Base-by-base conservation (phyloP, 2,797 vertebrate genomes). In the Paguma larvata region DNA sequence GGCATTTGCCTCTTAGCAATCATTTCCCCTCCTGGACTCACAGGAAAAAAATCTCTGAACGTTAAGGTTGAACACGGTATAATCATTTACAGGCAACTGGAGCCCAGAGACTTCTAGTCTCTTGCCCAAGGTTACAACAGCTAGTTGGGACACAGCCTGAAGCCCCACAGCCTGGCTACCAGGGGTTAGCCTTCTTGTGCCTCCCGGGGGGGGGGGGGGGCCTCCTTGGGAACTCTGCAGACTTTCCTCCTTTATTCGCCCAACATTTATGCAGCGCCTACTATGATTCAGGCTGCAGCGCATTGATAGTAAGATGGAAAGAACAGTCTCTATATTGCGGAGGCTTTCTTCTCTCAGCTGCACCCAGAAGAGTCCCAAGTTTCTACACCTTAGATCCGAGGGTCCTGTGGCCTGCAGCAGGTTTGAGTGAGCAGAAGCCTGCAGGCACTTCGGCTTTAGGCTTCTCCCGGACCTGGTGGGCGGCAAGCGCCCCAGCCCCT, bases 321-420 rank as follows among this genome's bases (percentile, higher is more conserved):
- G 72, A 48, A 75, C 44, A 34, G 51, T 25, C n/a, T 25, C n/a
- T 89, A 41, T 25, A 65, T 59, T 56, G 34, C 21, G 65, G 38
- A 92, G 34, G 65, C 41, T 95, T 87, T 91, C 51, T 94, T 38
- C 85, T 94, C 16, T 70, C 67, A 73, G 32, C 68, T 48, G 89
- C 10, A 2, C 53, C 56, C 48, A 48, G 18, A 25, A 84, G 25
- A 82, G 30, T 67, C 51, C n/a, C 62, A 51, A 13, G 30, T 94
- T 90, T 90, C 82, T 77, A 79, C 46, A 53, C 68, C 44, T 85
- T 84, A 32, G 51, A 79, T 53, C 32, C 6, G 2, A 85, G 41
- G 18, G 82, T 73, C 65, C 70, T 16, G 53, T 82, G 53, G 56
- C 80, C 87, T 75, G 79, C 82, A 72, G 51, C 48, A 32, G 59